These are phyloP conservation scores for Campoplex capitator DNA, from an alignment of 2,888 invertebrate species.

Conservation along the genomic window DNA sequence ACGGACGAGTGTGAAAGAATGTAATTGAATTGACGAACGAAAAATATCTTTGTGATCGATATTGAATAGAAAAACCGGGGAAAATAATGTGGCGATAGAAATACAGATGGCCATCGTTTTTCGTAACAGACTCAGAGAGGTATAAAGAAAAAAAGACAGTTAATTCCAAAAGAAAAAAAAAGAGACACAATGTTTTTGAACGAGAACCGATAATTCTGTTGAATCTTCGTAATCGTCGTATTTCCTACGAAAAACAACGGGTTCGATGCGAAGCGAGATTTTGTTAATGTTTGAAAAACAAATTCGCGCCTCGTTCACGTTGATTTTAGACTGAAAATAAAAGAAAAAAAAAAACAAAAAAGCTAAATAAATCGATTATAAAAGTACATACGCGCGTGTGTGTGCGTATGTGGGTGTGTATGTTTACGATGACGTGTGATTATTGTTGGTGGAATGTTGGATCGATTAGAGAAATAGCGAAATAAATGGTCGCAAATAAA, in stretches of 20 bases:
- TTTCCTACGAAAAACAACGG: constrained; percentile 57
- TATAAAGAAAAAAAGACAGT: constrained; percentile 14
- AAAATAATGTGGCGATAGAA: neutral
- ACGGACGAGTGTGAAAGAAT: constrained; percentile 25
- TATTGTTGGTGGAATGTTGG: constrained; percentile 3
- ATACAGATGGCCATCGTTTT: neutral
- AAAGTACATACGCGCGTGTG: constrained; percentile 3
- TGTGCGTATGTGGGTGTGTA: neutral
- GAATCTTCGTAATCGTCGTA: constrained; percentile 25
- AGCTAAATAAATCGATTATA: constrained; percentile 22
- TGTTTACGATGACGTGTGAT: neutral
- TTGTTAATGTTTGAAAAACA: constrained; percentile 43
- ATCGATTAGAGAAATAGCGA: constrained; percentile 20
- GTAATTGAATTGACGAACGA: neutral
- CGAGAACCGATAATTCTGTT: constrained; percentile 17
- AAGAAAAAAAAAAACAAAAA: constrained; percentile 6
- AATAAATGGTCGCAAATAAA: constrained; percentile 7
- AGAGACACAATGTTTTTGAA: neutral
- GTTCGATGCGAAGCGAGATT: constrained; percentile 34
- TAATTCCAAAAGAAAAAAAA: neutral
- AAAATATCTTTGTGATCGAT: constrained; percentile 10
- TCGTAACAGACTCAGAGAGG: neutral
- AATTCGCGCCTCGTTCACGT: constrained; percentile 44
- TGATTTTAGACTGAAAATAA: constrained; percentile 57
- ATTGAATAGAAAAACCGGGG: neutral